phyloP scores from a whole-genome alignment of 2,888 invertebrate genomes.

The Boloria euphrosyne region DNA sequence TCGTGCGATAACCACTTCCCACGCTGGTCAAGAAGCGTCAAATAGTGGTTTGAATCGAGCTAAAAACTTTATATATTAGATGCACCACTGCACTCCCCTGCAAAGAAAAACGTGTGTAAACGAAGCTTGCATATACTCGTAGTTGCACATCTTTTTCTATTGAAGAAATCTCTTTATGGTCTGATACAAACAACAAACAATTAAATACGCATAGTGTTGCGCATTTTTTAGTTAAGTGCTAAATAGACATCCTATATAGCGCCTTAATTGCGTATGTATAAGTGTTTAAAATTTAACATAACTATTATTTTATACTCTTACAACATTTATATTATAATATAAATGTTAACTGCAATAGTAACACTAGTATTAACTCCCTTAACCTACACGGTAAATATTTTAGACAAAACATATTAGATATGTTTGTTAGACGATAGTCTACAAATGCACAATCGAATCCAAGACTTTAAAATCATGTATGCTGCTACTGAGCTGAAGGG shows the following conservation, averaged over 20 bases:
- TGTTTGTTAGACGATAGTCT: no score
- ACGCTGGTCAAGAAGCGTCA: slow-evolving; percentile 67
- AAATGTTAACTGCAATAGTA: no score
- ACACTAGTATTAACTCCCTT: no score
- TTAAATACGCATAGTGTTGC: not conserved
- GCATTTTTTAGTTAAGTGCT: slow-evolving; percentile 1
- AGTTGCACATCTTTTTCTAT: slow-evolving; percentile 34
- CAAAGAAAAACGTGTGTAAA: slow-evolving; percentile 68
- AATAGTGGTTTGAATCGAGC: slow-evolving; percentile 64
- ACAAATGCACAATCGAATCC: slow-evolving; percentile 6
- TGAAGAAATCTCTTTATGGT: slow-evolving; percentile 16
- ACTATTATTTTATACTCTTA: no score
- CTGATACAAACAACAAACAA: not conserved
- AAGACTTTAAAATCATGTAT: not conserved
- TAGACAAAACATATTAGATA: no score
- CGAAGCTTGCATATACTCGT: slow-evolving; percentile 46
- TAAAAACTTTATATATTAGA: slow-evolving; percentile 71
- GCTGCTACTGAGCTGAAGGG: not conserved
- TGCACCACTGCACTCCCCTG: slow-evolving; percentile 71
- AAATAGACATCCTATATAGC: not conserved
- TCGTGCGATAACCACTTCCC: slow-evolving; percentile 65
- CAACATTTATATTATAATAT: no score
- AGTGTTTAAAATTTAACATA: no score
- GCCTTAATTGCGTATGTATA: no score
- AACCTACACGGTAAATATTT: no score